Evolutionary conservation across 2,113 vertebrate genomes (phyloP), one percentile per base, ranked within the genome.

Genomic region (Anser brachyrhynchus): DNA sequence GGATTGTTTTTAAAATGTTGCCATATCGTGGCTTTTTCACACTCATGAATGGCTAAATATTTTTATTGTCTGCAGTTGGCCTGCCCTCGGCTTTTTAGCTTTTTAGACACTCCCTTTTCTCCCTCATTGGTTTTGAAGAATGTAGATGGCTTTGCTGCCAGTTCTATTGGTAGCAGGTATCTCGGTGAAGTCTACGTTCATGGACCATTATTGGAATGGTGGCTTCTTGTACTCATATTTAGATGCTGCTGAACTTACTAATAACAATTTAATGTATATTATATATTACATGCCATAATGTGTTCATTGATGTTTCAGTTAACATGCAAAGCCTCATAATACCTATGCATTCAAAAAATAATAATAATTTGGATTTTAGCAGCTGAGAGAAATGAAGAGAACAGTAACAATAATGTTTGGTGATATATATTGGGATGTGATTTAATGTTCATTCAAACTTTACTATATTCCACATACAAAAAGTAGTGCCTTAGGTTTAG

Each of bases 401-500:
- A 79, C 41, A 91, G 43, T 94, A 91, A 91, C 58, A 93, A 62
- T 89, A 79, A 92, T 66, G 81, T 94, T 94, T 93, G 84, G 79
- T 87, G 93, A 87, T 87, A 66, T 93, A 78, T 94, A 91, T 85
- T 89, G 84, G 81, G 84, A 81, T 96, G 91, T 89, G 74, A 91
- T 81, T 89, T 96, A 87, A 94, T 95, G 80, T 89, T 96, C 92
- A 93, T 95, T 94, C 87, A 92, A 69, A 94, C 91, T 96, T 95
- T 87, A 92, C 91, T 92, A 96, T 55, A 81, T 97, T 94, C 91
- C 92, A 93, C 67, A 43, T 93, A 93, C 87, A 92, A 94, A 87
- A 82, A 82, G 91, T 93, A 96, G 93, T 97, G 96, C 96, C 96
- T 97, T 97, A 96, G 95, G 89, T 84, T 87, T 94, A 95, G 91